Evolutionary conservation across 1,140 invertebrate genomes (phyloP).

Genomic region (Pachyrhynchus sulphureomaculatus): DNA sequence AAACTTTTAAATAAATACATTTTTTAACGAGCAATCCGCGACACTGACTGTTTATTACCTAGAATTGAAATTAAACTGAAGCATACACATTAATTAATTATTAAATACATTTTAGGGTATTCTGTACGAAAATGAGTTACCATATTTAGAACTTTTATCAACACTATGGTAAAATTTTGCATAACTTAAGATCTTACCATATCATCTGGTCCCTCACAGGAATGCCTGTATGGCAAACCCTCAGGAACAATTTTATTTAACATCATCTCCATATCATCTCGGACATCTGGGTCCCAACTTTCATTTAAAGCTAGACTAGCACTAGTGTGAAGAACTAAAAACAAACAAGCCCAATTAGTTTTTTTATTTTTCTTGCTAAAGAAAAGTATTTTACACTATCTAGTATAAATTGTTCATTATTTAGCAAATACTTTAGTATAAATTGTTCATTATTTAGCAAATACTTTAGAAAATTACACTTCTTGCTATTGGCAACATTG

Average conservation of each 20-base stretch:
- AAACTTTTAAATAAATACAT: too few species aligned
- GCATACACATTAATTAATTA: too few species aligned
- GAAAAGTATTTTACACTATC: neutral
- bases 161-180: too few species aligned
- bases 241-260: conserved; percentile 97
- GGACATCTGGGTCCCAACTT: conserved; percentile 96
- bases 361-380: neutral
- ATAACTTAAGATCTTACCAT: too few species aligned
- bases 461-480: too few species aligned
- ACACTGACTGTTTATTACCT: too few species aligned
- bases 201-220: conserved; percentile 96
- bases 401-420: neutral
- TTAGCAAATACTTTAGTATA: neutral
- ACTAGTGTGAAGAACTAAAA: conserved; percentile 94
- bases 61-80: too few species aligned
- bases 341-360: conserved; percentile 1
- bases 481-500: too few species aligned
- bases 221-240: conserved; percentile 91
- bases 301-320: conserved; percentile 96
- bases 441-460: neutral
- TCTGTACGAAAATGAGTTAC: too few species aligned
- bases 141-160: too few species aligned
- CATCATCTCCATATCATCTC: conserved; percentile 99
- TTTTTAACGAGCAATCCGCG: too few species aligned
- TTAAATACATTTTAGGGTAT: too few species aligned